These are phyloP conservation scores for Tachysurus vachellii DNA, from an alignment of 2,113 vertebrate species.

Conservation along the genomic window DNA sequence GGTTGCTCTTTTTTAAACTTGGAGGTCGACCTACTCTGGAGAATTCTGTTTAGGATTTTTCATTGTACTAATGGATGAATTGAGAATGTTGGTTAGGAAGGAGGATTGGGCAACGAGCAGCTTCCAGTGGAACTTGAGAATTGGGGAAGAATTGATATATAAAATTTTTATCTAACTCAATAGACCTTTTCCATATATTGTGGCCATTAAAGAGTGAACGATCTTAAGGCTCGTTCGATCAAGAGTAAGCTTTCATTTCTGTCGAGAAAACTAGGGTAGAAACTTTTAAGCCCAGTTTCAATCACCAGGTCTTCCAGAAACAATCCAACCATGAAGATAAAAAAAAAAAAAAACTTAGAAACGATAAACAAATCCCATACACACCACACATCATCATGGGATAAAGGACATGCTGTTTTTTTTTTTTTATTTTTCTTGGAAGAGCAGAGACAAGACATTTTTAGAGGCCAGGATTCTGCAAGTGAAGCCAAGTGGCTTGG, in stretches of 20 bases:
- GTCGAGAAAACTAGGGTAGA: not conserved
- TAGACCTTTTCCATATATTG: too few relatives aligned
- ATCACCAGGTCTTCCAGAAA: not conserved
- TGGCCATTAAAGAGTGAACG: not conserved
- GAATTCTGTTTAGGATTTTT: not conserved
- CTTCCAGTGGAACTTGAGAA: not conserved
- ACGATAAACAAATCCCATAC: constrained; percentile 10
- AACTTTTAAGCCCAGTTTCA: not conserved
- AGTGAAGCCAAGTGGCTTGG: constrained; percentile 36
- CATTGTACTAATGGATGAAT: not conserved
- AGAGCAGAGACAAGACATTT: constrained; percentile 23
- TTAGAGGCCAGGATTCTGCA: constrained; percentile 8
- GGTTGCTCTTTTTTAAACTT: constrained; percentile 14
- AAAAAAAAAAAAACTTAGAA: not conserved
- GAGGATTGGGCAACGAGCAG: not conserved
- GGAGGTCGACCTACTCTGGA: not conserved
- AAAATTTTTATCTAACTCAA: not conserved
- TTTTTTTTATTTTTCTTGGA: constrained; percentile 14
- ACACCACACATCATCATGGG: not conserved
- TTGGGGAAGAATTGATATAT: not conserved
- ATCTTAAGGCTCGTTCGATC: not conserved
- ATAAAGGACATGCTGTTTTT: not conserved
- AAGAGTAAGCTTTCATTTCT: not conserved
- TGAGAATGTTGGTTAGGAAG: not conserved
- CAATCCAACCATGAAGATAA: not conserved